Conservation (phyloP, 2,113 vertebrate species). For the Circaetus gallicus region DNA sequence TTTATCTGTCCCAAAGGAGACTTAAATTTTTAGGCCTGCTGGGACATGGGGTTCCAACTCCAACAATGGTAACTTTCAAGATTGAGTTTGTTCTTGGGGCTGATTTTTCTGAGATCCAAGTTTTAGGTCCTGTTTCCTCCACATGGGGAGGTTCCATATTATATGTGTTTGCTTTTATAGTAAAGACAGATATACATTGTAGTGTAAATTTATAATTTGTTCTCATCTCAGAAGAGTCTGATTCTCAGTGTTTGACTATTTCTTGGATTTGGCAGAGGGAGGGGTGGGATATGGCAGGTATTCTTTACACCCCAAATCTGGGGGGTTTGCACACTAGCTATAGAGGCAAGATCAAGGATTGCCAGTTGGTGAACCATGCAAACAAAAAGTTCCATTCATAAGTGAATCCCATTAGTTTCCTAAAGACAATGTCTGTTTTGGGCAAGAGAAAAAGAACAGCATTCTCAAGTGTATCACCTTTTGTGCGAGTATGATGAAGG, state of each 20-base stretch:
- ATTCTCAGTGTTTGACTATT: background rate
- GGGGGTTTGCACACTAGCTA: accelerated
- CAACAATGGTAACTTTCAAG: background rate
- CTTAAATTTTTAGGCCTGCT: background rate
- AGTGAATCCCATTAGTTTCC: background rate
- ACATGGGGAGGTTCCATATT: background rate
- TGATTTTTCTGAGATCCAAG: background rate
- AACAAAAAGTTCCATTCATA: background rate
- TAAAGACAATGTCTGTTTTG: background rate
- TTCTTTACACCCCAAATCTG: background rate
- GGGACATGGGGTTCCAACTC: background rate
- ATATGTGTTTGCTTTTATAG: background rate
- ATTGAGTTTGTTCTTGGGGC: background rate
- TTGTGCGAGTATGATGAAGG: accelerated
- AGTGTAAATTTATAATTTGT: background rate
- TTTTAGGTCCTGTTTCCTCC: background rate
- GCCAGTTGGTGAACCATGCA: background rate
- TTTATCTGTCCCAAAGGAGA: background rate
- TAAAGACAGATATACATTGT: accelerated
- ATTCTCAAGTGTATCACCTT: background rate
- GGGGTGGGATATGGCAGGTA: background rate
- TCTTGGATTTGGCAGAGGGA: background rate
- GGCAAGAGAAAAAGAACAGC: background rate
- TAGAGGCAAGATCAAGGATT: background rate
- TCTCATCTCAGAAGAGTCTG: background rate